Base-by-base conservation (phyloP, 2,113 vertebrate genomes). In the Rhizomys pruinosus region DNA sequence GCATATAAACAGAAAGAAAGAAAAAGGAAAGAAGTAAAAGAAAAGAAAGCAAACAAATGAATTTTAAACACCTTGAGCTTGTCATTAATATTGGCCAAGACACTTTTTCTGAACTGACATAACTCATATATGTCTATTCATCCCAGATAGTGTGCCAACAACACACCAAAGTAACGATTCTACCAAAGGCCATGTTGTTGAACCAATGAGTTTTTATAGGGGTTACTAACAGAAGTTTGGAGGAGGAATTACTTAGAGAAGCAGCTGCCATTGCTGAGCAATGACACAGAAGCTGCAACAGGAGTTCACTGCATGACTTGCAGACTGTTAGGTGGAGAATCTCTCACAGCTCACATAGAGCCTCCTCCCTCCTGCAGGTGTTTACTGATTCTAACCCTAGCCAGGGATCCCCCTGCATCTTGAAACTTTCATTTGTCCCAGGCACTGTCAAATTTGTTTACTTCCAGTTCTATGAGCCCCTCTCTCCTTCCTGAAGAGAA, bases 51-150 rank as follows among this genome's bases (percentile, higher is more conserved):
- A 79, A 91, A 82, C 16, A 92, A 27, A 90, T 71, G 13, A 85
- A 77, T 81, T 69, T 94, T 22, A 12, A 81, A 86, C 91, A 63
- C 39, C 47, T 91, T 81, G 19, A 89, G 23, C 61, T 78, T 81
- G 84, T 94, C n/a, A 63, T 27, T 64, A 16, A 64, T 82, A 27
- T 81, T 63, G 37, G 5, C 17, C 3, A 37, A 64, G 79, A 64
- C 37, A 5, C 37, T 64, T 44, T 82, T 44, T 25, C n/a, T 63
- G 15, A 9, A 2, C 7, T 32, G 9, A 82, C 9, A 44, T 37
- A 82, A 22, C 8, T 42, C 39, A 82, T 16, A 44, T 16, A 44
- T 82, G 32, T 82, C 79, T 44, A 20, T 32, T 82, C 16, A 82
- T 13, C 16, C 1, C 59, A 64, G 63, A 82, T 42, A 39, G 10